These are phyloP conservation scores for Eumeta japonica DNA, from an alignment of 1,140 invertebrate genomes.

Conservation along the genomic window DNA sequence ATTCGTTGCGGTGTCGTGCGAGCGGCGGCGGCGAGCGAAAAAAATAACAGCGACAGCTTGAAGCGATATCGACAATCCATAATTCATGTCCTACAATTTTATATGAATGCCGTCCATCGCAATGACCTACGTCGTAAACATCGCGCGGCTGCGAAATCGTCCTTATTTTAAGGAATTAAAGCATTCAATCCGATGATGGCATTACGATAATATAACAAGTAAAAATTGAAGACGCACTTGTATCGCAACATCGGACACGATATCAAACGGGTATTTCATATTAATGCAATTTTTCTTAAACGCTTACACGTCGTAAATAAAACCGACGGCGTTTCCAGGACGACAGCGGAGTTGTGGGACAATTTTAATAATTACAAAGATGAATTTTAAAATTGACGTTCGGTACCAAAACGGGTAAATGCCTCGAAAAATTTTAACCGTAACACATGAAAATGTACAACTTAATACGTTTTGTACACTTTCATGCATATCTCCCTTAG, in stretches of 20 bases:
- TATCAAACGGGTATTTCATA: constrained; percentile 55
- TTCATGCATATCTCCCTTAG: not conserved
- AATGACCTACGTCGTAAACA: too few species aligned
- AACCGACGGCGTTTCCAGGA: constrained; percentile 49
- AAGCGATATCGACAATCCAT: constrained; percentile 57
- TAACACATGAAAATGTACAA: not conserved
- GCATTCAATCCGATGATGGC: too few species aligned
- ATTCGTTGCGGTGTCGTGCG: constrained; percentile 53
- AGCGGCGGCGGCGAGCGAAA: too few species aligned
- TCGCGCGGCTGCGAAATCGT: too few species aligned
- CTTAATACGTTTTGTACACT: not conserved
- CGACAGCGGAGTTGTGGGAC: constrained; percentile 26
- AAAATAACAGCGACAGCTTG: constrained; percentile 54
- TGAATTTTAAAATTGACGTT: constrained; percentile 37
- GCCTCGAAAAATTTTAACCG: not conserved
- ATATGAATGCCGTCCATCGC: constrained; percentile 26
- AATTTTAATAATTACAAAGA: constrained; percentile 28
- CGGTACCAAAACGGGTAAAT: not conserved
- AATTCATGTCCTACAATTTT: constrained; percentile 57
- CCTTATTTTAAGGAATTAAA: too few species aligned
- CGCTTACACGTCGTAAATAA: constrained; percentile 57
- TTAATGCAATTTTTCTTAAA: constrained; percentile 58
- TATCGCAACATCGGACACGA: constrained; percentile 52
- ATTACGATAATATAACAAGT: too few species aligned
- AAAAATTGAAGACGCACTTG: constrained; percentile 27